A percentile compares a stretch with the other conserved stretches of the same genome.
Evolutionary conservation across 2,113 vertebrate species (phyloP).

Genomic region (Sorex fumeus): DNA sequence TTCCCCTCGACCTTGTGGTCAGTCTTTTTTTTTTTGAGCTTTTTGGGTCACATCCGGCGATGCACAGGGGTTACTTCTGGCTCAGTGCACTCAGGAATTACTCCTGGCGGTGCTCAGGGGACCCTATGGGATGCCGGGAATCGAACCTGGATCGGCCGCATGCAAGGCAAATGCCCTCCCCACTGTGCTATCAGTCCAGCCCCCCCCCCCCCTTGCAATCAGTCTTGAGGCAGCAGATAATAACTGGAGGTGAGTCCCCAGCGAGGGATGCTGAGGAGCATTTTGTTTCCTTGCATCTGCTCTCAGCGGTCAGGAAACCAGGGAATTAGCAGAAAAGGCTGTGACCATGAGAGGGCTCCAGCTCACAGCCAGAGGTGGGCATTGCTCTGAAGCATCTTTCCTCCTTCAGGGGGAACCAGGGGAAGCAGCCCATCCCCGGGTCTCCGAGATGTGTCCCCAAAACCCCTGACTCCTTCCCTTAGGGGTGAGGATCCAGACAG

Average conservation of each 20-base stretch:
- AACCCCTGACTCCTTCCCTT: not conserved
- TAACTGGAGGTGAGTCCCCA: not conserved
- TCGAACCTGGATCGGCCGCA: too few relatives aligned
- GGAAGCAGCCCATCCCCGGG: not conserved
- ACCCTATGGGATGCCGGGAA: too few relatives aligned
- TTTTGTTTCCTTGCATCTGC: not conserved
- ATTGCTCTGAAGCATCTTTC: not conserved
- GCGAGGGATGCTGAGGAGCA: not conserved
- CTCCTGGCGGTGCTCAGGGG: too few relatives aligned
- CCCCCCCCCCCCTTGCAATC: not conserved
- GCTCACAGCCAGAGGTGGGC: not conserved
- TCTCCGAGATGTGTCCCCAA: not conserved
- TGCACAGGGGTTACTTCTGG: too few relatives aligned
- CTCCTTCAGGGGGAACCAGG: not conserved
- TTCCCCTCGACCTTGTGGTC: too few relatives aligned
- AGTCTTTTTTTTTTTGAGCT: too few relatives aligned
- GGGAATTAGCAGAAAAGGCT: not conserved
- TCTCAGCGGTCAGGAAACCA: slow-evolving; percentile 10
- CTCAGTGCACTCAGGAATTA: too few relatives aligned
- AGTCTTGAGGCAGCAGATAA: not conserved
- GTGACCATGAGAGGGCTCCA: not conserved
- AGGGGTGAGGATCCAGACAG: not conserved
- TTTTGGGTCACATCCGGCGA: too few relatives aligned
- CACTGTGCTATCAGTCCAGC: too few relatives aligned
- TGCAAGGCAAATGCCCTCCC: too few relatives aligned